Base-by-base conservation (phyloP, 2,888 invertebrate genomes). In the Neoitamus cyanurus region DNA sequence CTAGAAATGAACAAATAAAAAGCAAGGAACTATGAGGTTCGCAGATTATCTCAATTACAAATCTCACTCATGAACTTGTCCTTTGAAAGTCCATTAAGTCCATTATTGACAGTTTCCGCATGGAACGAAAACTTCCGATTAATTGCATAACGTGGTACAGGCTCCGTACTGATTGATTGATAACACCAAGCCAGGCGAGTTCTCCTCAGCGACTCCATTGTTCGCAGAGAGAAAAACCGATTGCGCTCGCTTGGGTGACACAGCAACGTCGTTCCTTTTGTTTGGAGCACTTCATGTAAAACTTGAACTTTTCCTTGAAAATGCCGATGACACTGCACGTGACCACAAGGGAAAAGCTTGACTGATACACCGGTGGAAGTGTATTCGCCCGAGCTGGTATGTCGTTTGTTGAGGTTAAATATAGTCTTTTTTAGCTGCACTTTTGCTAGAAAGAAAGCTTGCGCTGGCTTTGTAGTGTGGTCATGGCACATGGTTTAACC, bases 291-390 rank as follows among this genome's bases (percentile, higher is more conserved):
- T 34, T 58, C 11, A 15, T 58, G 58, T 13, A 80, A 80, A 80
- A 34, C 78, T 58, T 80, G 78, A 80, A 80, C 78, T 80, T 80
- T 80, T 80, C 78, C 78, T 80, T 80, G 78, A 80, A 80, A 80
- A 34, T 80, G 78, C 58, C 78, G 78, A 58, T 80, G 78, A 75
- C 75, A 75, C 46, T 30, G 48, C 58, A 80, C 78, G 78, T 58
- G 78, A 80, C 30, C 30, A 78, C 58, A 80, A 58, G 15, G 48
- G 58, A 80, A 80, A 75, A 75, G 75, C 75, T 75, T 42, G 25
- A 4, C 28, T 28, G 28, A 42, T 42, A 4, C 42, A 15, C 28
- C 69, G 28, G 25, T n/a, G 68, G 25, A 31, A 11, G 30, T 31
- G 34, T 34, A 30, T n/a, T 9, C 9, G 25, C 58, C 34, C 4